Evolutionary conservation across 2,113 vertebrate species (phyloP), one percentile per base, ranked within the genome.

Genomic region (Lepidothrix coronata): DNA sequence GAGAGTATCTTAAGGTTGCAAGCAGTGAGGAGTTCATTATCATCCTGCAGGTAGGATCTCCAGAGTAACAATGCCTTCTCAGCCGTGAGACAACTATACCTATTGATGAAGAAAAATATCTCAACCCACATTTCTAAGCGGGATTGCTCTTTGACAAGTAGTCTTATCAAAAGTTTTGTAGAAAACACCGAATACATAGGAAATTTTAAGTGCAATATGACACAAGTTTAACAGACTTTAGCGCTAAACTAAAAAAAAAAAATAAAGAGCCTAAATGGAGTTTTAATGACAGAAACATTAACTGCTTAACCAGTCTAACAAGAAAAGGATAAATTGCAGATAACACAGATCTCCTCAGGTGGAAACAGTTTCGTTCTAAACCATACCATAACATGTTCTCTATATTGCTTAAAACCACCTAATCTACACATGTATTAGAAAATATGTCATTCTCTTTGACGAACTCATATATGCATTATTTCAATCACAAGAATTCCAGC

Each of bases 181-280:
- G 28, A 46, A 87, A 71, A 63, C 0, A 0, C 3, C 68, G 16
- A 9, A 41, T 31, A 28, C 2, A 2, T 61, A 63, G 58, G 23
- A 79, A 90, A 30, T n/a, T 35, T 35, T 31, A 73, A 85, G 73
- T 65, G 14, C 27, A 48, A 11, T n/a, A 4, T 39, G 12, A 51
- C 8, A 59, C 6, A 66, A 41, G 4, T 66, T 80, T 54, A 51
- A 66, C 13, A 21, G 31, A 8, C 6, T 77, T 89, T 87, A 81
- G 3, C 11, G 21, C 2, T 67, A 22, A 61, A 80, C 7, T 18
- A 19, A 55, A 41, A 7, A 22, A 77, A 1, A 21, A 12, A 48
- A 9, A 7, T 6, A 24, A 23, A 13, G 49, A 52, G 8, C 6
- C 35, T 35, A 30, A 70, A 30, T 51, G 8, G 25, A 67, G 4